phyloP scores from a whole-genome alignment of 2,888 invertebrate species.

The Amblyjoppa proteus region DNA sequence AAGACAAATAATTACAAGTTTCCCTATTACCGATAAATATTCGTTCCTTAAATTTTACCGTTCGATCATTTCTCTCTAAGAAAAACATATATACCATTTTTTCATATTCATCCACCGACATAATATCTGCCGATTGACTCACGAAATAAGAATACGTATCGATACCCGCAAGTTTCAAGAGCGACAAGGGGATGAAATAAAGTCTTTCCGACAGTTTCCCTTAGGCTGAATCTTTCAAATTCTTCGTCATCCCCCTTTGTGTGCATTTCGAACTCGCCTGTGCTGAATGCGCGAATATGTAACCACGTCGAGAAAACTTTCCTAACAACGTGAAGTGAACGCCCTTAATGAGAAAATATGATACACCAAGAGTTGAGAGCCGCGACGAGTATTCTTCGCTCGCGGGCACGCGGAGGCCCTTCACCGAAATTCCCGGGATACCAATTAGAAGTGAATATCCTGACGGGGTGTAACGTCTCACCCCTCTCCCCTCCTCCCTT shows the following conservation, averaged over 20 bases:
- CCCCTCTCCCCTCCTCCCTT: background rate
- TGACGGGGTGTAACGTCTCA: conserved; percentile 37
- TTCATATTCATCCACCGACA: background rate
- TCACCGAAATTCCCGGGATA: conserved; percentile 74
- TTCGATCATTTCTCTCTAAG: too few relatives aligned
- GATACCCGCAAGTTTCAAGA: background rate
- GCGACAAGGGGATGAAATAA: background rate
- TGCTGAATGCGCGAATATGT: conserved; percentile 46
- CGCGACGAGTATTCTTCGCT: conserved; percentile 48
- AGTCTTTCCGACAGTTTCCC: conserved; percentile 6
- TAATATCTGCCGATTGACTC: background rate
- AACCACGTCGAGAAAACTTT: conserved; percentile 73
- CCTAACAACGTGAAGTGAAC: conserved; percentile 70
- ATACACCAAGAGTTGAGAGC: conserved; percentile 71
- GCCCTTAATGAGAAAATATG: conserved; percentile 80
- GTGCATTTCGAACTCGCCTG: conserved; percentile 12
- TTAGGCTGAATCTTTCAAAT: conserved; percentile 25
- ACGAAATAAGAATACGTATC: background rate
- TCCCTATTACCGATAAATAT: too few relatives aligned
- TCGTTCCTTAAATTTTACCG: too few relatives aligned
- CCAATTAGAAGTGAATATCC: conserved; percentile 79
- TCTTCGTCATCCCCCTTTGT: background rate
- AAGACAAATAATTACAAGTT: too few relatives aligned
- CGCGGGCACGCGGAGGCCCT: conserved; percentile 47
- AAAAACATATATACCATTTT: background rate